Percentiles rank a stretch among this genome's conserved stretches.
phyloP scores from a whole-genome alignment of 2,888 invertebrate genomes.

The Periphyllus acericola region DNA sequence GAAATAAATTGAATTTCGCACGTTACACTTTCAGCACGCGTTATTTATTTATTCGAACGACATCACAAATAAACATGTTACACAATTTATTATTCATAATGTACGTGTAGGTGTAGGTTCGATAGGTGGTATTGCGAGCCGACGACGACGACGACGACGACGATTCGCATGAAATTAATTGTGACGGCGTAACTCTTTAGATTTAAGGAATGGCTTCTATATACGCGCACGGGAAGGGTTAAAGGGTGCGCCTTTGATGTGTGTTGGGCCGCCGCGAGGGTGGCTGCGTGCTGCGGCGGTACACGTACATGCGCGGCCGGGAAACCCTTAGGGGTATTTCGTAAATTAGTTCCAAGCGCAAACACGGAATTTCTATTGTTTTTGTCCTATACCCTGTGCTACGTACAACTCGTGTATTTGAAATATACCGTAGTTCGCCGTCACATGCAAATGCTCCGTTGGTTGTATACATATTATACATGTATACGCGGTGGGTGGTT shows the following conservation, averaged over 20 bases:
- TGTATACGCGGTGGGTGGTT: not conserved
- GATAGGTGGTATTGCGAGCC: too few species aligned
- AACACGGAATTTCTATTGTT: conserved; percentile 56
- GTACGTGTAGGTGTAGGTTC: too few species aligned
- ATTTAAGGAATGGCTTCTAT: not conserved
- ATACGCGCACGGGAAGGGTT: not conserved
- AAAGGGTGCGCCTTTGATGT: conserved; percentile 46
- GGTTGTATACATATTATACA: not conserved
- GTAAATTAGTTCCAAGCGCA: conserved; percentile 55
- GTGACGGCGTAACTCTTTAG: conserved; percentile 24
- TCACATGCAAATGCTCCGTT: conserved; percentile 7
- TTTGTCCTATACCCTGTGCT: not conserved
- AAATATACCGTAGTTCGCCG: not conserved
- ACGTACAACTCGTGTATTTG: not conserved
- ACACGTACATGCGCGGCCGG: not conserved
- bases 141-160: conserved; percentile 1
- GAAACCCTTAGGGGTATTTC: conserved; percentile 51
- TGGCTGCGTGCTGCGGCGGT: not conserved
- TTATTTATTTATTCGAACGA: not conserved
- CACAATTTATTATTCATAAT: too few species aligned
- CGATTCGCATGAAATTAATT: conserved; percentile 38
- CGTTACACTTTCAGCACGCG: not conserved
- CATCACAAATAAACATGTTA: not conserved
- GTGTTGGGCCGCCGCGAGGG: not conserved
- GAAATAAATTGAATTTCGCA: too few species aligned